phyloP scores from a whole-genome alignment of 2,113 vertebrate genomes.

The Hippoglossus stenolepis region DNA sequence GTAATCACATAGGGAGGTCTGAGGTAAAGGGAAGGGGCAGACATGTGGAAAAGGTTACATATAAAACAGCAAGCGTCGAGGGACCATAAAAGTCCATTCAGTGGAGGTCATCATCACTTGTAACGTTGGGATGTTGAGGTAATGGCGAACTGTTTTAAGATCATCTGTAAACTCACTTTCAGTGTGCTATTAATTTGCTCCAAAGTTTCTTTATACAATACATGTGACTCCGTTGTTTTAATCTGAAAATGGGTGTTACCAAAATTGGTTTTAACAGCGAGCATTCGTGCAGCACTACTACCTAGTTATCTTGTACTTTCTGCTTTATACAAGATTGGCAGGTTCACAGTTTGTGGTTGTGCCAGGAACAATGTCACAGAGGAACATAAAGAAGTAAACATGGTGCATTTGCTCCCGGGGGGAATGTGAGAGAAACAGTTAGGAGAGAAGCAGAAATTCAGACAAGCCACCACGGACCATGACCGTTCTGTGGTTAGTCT shows the following conservation, averaged over 20 bases:
- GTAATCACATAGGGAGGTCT: slow-evolving; percentile 2
- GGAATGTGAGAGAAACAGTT: not conserved
- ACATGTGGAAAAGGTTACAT: not conserved
- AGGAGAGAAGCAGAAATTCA: not conserved
- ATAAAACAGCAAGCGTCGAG: not conserved
- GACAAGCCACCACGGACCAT: not conserved
- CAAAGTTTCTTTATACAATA: not conserved
- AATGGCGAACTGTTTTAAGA: not conserved
- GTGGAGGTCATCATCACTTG: not conserved
- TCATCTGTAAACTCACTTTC: not conserved
- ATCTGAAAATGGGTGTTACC: not conserved
- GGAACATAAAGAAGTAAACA: not conserved
- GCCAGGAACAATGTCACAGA: not conserved
- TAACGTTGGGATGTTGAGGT: not conserved
- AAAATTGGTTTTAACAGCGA: not conserved
- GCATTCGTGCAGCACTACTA: not conserved
- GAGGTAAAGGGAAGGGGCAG: not conserved
- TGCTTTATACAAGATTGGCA: not conserved
- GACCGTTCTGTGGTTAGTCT: not conserved
- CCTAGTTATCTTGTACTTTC: not conserved
- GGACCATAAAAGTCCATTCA: not conserved
- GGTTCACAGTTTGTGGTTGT: not conserved
- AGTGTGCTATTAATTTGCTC: not conserved
- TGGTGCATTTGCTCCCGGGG: not conserved
- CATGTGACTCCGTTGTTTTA: not conserved